Conservation (phyloP, 2,888 invertebrate species). For the Neuroscelio doddi region DNA sequence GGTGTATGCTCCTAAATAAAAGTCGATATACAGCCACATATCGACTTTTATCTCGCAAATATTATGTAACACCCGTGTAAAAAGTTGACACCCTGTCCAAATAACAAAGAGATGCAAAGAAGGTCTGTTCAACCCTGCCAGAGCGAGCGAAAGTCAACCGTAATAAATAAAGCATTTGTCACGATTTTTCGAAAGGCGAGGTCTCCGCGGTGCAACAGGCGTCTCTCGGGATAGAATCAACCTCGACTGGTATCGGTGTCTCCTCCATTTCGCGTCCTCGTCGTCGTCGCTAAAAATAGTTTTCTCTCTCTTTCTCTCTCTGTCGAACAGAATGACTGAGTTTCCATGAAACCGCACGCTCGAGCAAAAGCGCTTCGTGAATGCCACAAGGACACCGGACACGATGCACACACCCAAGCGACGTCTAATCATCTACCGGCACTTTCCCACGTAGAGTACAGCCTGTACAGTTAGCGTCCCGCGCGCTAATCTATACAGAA, state of each 20-base stretch:
- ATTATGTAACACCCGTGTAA: background rate
- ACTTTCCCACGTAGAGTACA: constrained; percentile 59
- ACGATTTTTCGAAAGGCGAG: background rate
- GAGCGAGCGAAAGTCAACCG: too few relatives aligned
- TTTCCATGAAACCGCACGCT: constrained; percentile 45
- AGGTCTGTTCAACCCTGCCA: too few relatives aligned
- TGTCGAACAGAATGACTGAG: constrained; percentile 10
- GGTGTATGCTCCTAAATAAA: too few relatives aligned
- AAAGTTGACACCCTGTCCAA: too few relatives aligned
- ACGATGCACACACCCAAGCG: constrained; percentile 56
- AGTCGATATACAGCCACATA: too few relatives aligned
- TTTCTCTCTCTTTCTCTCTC: background rate
- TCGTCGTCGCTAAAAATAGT: background rate
- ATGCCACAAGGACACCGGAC: constrained; percentile 63
- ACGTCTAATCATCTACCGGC: constrained; percentile 52
- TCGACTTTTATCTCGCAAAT: too few relatives aligned
- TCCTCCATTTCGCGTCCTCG: background rate
- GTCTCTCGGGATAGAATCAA: background rate
- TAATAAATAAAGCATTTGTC: background rate
- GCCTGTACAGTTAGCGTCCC: constrained; percentile 11
- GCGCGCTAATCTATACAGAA: constrained; percentile 24
- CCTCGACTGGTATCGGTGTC: background rate
- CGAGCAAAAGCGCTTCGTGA: constrained; percentile 42
- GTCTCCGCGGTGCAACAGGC: background rate
- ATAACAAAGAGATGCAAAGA: too few relatives aligned